Percentiles rank a stretch among this genome's conserved stretches.
These are phyloP conservation scores for Passer montanus DNA, from an alignment of 2,113 vertebrate species.

Conservation along the genomic window DNA sequence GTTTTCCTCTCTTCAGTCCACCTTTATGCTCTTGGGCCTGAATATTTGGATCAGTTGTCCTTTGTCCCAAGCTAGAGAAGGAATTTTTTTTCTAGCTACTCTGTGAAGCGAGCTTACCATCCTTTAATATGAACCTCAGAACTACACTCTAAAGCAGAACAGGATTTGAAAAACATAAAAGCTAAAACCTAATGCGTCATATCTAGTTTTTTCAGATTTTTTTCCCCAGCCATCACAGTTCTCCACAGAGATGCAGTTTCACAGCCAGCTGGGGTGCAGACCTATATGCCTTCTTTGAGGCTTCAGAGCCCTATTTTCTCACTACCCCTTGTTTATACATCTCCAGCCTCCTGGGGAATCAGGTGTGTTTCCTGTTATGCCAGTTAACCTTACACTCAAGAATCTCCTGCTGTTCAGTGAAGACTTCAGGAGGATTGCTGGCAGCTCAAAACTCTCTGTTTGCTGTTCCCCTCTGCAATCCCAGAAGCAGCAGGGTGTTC, in stretches of 20 bases:
- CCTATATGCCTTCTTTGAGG: not conserved
- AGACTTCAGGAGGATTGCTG: conserved; percentile 4
- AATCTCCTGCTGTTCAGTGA: conserved; percentile 30
- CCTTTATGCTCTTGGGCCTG: not conserved
- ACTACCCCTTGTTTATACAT: not conserved
- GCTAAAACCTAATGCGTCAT: not conserved
- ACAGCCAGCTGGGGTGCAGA: not conserved
- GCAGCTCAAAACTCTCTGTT: conserved; percentile 11
- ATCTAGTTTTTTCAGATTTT: not conserved
- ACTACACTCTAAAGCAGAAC: not conserved
- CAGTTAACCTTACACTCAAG: not conserved
- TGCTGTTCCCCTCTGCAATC: conserved; percentile 12
- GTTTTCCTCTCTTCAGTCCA: not conserved
- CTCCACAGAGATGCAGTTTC: not conserved
- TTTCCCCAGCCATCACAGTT: not conserved
- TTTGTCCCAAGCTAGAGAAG: not conserved
- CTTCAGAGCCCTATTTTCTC: not conserved
- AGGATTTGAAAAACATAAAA: not conserved
- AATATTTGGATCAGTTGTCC: not conserved
- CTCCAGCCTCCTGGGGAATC: not conserved
- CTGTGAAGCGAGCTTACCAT: not conserved
- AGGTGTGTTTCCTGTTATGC: not conserved
- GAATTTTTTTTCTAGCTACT: not conserved
- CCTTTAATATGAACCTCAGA: not conserved
- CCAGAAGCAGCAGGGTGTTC: conserved; percentile 31